Evolutionary conservation across 2,113 vertebrate species (phyloP), one percentile per base, ranked within the genome.

Genomic region (Ranitomeya imitator): DNA sequence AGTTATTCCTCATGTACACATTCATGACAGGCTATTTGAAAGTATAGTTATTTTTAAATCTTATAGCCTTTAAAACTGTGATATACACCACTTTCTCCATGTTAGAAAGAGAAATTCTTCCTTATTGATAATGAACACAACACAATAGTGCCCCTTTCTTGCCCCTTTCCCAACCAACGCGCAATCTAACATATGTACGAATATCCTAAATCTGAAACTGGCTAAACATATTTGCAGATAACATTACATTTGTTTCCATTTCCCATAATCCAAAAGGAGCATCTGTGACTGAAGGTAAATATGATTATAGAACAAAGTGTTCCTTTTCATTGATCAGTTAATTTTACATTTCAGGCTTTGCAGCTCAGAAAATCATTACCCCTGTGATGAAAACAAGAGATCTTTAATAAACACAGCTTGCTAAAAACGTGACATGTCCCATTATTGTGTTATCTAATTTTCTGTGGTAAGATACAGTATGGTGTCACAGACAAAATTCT

Each of bases 261-360:
- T 79, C n/a, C 26, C 21, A 26, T 60, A 14, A 26, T 79, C 59
- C 55, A 60, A 80, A 80, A 8, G 78, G 23, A 80, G 31, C 78
- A 60, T 80, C 78, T 80, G 23, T 80, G 52, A 59, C 54, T 59
- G 54, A 59, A 26, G 54, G 16, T 31, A 80, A 23, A 60, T 60
- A 60, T 59, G 59, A 80, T 80, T 80, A 16, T 31, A 57, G 14
- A 80, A 80, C 60, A 80, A 21, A 76, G 31, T 23, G 78, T 60
- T 59, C 55, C 8, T 31, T 31, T 26, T 80, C n/a, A 80, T 60
- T 26, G n/a, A 80, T 60, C n/a, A 60, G 55, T 80, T 6, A 31
- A 26, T 26, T 26, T 15, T 59, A 76, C 73, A 26, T 80, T 80
- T 59, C 54, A 80, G 55, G 78, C 21, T 59, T 80, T 80, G 78